These are phyloP conservation scores for Salmo trutta DNA, from an alignment of 2,797 vertebrate genomes.

Conservation along the genomic window DNA sequence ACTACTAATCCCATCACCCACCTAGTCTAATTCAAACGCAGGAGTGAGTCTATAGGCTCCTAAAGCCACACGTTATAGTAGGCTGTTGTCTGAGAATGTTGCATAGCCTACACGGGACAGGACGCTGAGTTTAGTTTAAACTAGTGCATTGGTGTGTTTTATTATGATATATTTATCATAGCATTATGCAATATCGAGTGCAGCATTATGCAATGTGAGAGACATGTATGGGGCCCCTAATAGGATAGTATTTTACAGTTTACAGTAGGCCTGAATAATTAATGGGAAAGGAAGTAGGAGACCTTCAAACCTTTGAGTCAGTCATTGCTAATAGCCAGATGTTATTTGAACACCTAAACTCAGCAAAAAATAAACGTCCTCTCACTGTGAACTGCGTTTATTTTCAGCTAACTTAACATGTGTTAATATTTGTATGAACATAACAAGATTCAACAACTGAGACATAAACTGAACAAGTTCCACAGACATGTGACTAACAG, in stretches of 20 bases:
- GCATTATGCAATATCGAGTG: background rate
- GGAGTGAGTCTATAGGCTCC: background rate
- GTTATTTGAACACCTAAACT: background rate
- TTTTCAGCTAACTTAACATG: too few species aligned
- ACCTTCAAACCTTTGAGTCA: background rate
- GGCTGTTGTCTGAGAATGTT: background rate
- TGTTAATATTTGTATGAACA: too few species aligned
- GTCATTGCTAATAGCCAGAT: background rate
- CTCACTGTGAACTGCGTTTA: too few species aligned
- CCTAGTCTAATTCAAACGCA: background rate
- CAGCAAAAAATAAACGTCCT: too few species aligned
- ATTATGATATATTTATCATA: background rate
- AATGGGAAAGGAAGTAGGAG: background rate
- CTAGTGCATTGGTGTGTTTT: background rate
- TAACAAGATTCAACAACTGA: too few species aligned
- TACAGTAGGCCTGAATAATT: background rate
- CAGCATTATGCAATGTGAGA: background rate
- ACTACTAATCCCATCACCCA: background rate
- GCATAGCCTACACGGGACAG: background rate
- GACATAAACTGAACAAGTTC: too few species aligned
- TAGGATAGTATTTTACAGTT: background rate
- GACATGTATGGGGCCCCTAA: background rate
- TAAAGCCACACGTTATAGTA: background rate
- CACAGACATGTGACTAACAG: too few species aligned
- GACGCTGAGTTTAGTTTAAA: background rate